Evolutionary conservation across 2,113 vertebrate species (phyloP).

Genomic region (Chionomys nivalis): DNA sequence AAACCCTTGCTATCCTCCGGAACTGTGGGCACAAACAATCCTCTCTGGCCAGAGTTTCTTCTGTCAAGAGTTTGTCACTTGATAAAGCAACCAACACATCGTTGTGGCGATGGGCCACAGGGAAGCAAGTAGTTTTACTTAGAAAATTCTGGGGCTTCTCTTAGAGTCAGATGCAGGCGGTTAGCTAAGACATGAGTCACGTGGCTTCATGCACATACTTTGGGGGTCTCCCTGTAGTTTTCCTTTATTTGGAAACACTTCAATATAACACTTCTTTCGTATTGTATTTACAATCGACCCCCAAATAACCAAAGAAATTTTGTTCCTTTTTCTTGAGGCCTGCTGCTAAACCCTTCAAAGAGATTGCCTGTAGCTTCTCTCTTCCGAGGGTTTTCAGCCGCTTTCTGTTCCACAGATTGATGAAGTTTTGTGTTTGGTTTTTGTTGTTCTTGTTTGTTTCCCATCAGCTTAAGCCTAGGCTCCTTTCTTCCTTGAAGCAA

Average conservation of each 20-base stretch:
- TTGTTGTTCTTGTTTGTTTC: neutral
- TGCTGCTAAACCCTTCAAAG: neutral
- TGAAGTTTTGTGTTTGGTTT: neutral
- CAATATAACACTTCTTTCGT: slow-evolving; percentile 27
- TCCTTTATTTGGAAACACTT: slow-evolving; percentile 50
- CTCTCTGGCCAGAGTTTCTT: no score
- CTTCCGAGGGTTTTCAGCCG: slow-evolving; percentile 5
- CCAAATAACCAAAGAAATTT: neutral
- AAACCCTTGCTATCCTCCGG: neutral
- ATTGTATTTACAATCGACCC: slow-evolving; percentile 1
- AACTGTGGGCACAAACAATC: neutral
- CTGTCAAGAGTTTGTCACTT: neutral
- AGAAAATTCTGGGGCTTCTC: neutral
- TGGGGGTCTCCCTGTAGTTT: neutral
- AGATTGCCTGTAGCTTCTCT: neutral
- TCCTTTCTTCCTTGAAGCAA: slow-evolving; percentile 43
- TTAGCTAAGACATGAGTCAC: neutral
- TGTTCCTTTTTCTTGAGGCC: neutral
- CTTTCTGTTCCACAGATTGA: slow-evolving; percentile 8
- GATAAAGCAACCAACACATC: neutral
- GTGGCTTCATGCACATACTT: neutral
- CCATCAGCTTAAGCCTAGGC: neutral
- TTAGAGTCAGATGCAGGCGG: neutral
- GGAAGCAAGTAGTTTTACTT: slow-evolving; percentile 41
- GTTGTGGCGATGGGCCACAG: neutral